phyloP scores from a whole-genome alignment of 1,140 invertebrate species.

The Polypedilum pembai region DNA sequence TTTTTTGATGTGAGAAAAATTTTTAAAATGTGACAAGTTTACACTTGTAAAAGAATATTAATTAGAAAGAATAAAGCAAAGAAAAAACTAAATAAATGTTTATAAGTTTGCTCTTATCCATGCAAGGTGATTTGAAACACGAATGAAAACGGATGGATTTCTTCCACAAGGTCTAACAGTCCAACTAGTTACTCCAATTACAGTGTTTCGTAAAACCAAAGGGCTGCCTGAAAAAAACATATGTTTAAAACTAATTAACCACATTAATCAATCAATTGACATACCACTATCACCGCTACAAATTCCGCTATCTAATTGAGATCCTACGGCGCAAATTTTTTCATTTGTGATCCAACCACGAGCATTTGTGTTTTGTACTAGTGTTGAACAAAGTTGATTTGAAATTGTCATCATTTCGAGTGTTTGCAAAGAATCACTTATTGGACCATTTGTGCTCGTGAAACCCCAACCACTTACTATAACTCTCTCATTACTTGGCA shows the following conservation, averaged over 20 bases:
- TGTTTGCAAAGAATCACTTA: background rate
- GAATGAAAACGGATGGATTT: background rate
- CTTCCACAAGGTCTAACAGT: background rate
- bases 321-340: background rate
- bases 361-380: background rate
- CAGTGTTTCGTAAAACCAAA: background rate
- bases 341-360: background rate
- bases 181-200: background rate
- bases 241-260: too few relatives aligned
- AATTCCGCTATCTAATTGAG: background rate
- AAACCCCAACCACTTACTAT: background rate
- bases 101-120: constrained; percentile 6
- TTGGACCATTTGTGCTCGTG: background rate
- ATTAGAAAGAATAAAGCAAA: too few relatives aligned
- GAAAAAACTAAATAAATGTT: background rate
- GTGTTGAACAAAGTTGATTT: background rate
- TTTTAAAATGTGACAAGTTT: too few relatives aligned
- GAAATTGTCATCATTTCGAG: background rate
- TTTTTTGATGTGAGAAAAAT: too few relatives aligned
- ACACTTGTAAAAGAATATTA: too few relatives aligned
- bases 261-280: too few relatives aligned
- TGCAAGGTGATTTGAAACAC: background rate
- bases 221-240: background rate
- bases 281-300: background rate
- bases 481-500: background rate